These are phyloP conservation scores for Gasterosteus nipponicus DNA, from an alignment of 2,113 vertebrate species.

Conservation along the genomic window DNA sequence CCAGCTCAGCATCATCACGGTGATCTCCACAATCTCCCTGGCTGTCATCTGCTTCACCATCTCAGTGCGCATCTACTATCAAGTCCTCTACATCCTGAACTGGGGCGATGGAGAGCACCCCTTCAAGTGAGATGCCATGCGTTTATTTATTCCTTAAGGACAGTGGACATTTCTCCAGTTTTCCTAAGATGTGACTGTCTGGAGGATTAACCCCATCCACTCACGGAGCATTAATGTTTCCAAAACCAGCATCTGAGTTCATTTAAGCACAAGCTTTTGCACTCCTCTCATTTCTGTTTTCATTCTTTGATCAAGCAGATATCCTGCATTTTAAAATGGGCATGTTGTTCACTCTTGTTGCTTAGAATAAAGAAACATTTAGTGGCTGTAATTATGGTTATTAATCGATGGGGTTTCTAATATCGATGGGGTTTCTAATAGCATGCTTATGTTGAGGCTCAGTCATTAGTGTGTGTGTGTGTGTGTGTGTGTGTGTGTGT, in stretches of 20 bases:
- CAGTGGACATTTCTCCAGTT: background rate
- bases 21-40: conserved; percentile 85
- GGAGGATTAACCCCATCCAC: conserved; percentile 4
- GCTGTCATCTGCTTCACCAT: conserved; percentile 85
- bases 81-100: conserved; percentile 80
- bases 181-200: background rate
- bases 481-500: background rate
- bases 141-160: background rate
- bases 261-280: conserved; percentile 5
- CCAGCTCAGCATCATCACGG: conserved; percentile 90
- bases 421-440: background rate
- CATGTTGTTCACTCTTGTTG: background rate
- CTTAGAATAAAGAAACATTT: background rate
- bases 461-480: background rate
- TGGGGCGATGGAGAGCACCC: conserved; percentile 84
- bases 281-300: background rate
- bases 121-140: conserved; percentile 84
- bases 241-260: background rate
- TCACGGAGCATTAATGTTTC: background rate
- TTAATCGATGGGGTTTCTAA: background rate
- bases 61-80: conserved; percentile 87
- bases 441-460: background rate
- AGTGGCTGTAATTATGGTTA: background rate
- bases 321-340: background rate
- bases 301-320: background rate